These are phyloP conservation scores for Stomatorhinus ivindoensis DNA, from an alignment of 2,113 vertebrate genomes.

Conservation along the genomic window DNA sequence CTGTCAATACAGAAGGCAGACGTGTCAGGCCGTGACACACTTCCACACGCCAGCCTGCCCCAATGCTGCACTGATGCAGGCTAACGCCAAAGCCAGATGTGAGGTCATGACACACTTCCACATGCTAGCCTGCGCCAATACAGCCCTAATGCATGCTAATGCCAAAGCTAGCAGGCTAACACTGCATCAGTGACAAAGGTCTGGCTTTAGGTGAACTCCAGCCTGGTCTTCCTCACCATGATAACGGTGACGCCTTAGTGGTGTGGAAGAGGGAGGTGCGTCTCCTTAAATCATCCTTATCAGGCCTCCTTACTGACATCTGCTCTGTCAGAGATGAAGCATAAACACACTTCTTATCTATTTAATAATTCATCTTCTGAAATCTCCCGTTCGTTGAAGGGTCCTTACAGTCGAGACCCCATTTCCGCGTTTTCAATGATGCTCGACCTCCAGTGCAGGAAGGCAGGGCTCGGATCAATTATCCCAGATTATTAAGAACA, in stretches of 20 bases:
- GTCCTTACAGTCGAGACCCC: background rate
- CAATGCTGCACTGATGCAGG: background rate
- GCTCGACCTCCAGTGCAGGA: background rate
- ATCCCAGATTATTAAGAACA: background rate
- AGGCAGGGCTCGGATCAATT: background rate
- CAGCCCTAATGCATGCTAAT: background rate
- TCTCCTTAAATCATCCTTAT: conserved; percentile 74
- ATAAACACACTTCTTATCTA: conserved; percentile 85
- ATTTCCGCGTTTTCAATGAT: background rate
- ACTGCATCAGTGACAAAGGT: background rate
- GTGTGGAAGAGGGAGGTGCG: background rate
- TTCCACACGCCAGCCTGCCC: background rate
- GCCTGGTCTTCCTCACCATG: background rate
- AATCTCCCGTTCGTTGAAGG: conserved; percentile 44
- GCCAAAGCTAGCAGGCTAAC: too few species aligned
- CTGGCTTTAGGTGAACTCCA: background rate
- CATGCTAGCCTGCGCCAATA: background rate
- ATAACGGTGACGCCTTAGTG: background rate
- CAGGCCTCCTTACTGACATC: conserved; percentile 75
- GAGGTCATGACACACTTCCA: background rate
- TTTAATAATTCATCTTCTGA: conserved; percentile 74
- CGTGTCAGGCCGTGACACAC: background rate
- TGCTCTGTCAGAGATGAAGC: conserved; percentile 77
- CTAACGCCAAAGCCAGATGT: background rate
- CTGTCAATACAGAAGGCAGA: background rate